Conservation (phyloP, 2,113 vertebrate genomes). For the Catharus minimus region DNA sequence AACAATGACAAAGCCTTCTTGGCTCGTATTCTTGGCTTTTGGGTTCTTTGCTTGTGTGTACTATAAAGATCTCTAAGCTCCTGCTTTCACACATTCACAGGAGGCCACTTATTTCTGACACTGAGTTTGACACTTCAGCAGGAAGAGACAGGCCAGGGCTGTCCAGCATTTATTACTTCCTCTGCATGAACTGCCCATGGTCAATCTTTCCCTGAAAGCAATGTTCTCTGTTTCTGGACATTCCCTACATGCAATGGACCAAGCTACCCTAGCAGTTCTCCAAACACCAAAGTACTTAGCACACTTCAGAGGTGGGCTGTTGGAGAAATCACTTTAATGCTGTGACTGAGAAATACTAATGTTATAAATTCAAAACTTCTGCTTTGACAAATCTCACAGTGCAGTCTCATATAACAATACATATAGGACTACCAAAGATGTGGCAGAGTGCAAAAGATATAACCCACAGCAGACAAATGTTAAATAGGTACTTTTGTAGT, state of each 20-base stretch:
- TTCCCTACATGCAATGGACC: background rate
- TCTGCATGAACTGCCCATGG: background rate
- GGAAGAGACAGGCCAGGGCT: background rate
- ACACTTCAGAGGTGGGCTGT: background rate
- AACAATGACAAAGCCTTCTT: background rate
- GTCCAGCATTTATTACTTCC: background rate
- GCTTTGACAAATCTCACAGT: background rate
- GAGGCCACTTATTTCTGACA: background rate
- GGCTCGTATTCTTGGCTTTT: background rate
- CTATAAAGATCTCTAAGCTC: background rate
- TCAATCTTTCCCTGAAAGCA: background rate
- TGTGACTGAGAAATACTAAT: background rate
- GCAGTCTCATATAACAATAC: background rate
- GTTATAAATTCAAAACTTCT: background rate
- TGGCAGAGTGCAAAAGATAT: background rate
- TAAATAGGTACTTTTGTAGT: background rate
- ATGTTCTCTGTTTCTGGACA: background rate
- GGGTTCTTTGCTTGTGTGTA: background rate
- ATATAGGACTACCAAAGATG: background rate
- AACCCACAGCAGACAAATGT: background rate
- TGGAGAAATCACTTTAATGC: background rate
- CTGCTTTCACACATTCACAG: background rate
- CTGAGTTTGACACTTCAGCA: background rate
- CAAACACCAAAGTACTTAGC: background rate
- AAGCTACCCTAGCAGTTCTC: background rate